Evolutionary conservation across 2,113 vertebrate genomes (phyloP), one percentile per base, ranked within the genome.

Genomic region (Aramus guarauna): DNA sequence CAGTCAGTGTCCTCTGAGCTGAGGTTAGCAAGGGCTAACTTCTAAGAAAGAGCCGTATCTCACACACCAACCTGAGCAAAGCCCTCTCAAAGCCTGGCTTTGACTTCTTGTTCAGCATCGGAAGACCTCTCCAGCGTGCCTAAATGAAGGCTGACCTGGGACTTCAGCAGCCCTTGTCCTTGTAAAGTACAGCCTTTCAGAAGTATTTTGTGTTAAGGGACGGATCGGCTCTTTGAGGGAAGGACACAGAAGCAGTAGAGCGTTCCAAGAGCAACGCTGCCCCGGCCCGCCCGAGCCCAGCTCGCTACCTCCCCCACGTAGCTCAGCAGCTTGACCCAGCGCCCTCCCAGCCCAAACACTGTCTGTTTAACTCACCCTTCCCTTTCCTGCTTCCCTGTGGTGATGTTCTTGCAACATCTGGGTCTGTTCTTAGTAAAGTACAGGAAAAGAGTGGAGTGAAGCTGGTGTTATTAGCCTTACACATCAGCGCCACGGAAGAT

Each of bases 361-460:
- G 85, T 89, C 82, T 91, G 58, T 68, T 79, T 84, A 81, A 85
- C 85, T 95, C 36, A 32, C 66, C 36, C 60, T 92, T 97, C 75
- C 95, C 91, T 72, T 96, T 90, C 96, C 94, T 90, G 71, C 50
- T 83, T 94, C 78, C 66, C 92, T 85, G 85, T 85, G n/a, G 37
- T 45, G 79, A 93, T 39, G 34, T 90, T 93, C 84, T 95, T 94
- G 59, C 52, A 96, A 55, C 73, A 94, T 90, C 91, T 92, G 92
- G 62, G 89, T 96, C 98, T 97, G 97, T 88, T 98, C 94, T 90
- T 96, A 96, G 91, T 97, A 98, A 98, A 98, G 96, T 97, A 98
- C 98, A 98, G 98, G 98, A 98, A 97, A 95, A 97, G 95, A 97
- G 90, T 48, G 82, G 95, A 97, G 93, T 89, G 94, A 97, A 95